A percentile compares a stretch with the other conserved stretches of the same genome.
Evolutionary conservation across 1,140 invertebrate species (phyloP).

Genomic region (Rhynchophorus ferrugineus): DNA sequence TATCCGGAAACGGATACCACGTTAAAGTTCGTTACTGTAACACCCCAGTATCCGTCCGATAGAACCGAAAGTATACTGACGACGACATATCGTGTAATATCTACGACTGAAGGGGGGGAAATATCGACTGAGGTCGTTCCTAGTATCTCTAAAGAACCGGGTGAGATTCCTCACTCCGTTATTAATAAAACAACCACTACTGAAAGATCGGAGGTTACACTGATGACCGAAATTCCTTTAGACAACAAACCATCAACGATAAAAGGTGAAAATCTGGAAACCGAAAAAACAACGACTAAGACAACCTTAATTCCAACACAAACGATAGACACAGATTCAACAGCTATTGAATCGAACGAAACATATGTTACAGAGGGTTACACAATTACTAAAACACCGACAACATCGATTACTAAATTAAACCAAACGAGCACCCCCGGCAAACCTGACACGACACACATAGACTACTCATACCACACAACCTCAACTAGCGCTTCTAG

Average conservation of each 20-base stretch:
- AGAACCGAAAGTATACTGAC: slow-evolving; percentile 14
- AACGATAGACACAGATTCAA: background rate
- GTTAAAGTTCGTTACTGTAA: slow-evolving; percentile 45
- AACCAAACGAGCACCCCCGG: too few relatives aligned
- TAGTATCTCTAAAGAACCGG: too few relatives aligned
- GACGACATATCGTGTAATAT: slow-evolving; percentile 2
- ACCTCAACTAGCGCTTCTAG: too few relatives aligned
- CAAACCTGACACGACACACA: too few relatives aligned
- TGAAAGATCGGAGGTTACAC: background rate
- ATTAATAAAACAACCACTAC: background rate
- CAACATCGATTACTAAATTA: too few relatives aligned
- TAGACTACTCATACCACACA: too few relatives aligned
- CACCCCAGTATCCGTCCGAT: slow-evolving; percentile 34
- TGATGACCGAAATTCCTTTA: background rate
- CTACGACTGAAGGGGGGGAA: slow-evolving; percentile 5
- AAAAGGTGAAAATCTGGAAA: background rate
- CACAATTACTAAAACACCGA: background rate
- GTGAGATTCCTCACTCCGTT: too few relatives aligned
- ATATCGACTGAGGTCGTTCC: slow-evolving; percentile 1
- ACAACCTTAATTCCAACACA: background rate
- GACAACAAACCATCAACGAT: background rate
- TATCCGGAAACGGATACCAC: slow-evolving; percentile 36
- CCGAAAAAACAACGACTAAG: background rate
- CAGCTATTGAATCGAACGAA: background rate
- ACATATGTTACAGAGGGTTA: background rate